Base-by-base conservation (phyloP, 2,797 vertebrate species). In the Alcedo atthis region DNA sequence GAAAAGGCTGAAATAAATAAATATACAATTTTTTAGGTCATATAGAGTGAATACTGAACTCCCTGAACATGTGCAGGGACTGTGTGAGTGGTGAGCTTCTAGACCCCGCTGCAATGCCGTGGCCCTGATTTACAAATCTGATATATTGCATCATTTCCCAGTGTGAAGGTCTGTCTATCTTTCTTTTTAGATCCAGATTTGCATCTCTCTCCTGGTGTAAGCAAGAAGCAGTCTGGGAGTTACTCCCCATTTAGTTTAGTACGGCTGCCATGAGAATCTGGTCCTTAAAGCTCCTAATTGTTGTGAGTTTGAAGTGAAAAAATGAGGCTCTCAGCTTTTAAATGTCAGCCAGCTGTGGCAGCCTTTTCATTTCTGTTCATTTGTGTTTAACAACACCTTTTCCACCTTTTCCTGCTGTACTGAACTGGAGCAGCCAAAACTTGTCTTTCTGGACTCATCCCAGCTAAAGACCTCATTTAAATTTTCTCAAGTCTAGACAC, bases 331-430 rank as follows among this genome's bases (percentile, higher is more conserved):
- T 19, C 15, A 66, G 53, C 7, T 88, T 89, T 63, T 57, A 91
- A 89, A 92, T 48, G 35, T 46, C 85, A 88, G 59, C 68, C 30
- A 96, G 74, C 35, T 78, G 57, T 25, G 30, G 12, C 46, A 90
- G 40, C 11, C 25, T 73, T 82, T 90, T 54, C 1, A 71, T 80
- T 90, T 89, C 70, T 85, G 57, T 48, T 92, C 22, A 32, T 81
- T 95, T 94, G 51, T 95, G 40, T 86, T 93, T 76, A 76, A 88
- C 84, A 89, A 78, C 78, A 75, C 63, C 66, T 93, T 89, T 77
- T 25, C 85, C 53, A 74, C 12, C 68, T 93, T 53, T 81, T 82
- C 45, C 25, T 0, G 0, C 48, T 49, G 25, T 53, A 81, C 21
- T 0, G 0, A 92, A 63, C 46, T 14, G 10, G 33, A 88, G 24